Base-by-base conservation (phyloP, 1,140 invertebrate species). In the Brachionus plicatilis region DNA sequence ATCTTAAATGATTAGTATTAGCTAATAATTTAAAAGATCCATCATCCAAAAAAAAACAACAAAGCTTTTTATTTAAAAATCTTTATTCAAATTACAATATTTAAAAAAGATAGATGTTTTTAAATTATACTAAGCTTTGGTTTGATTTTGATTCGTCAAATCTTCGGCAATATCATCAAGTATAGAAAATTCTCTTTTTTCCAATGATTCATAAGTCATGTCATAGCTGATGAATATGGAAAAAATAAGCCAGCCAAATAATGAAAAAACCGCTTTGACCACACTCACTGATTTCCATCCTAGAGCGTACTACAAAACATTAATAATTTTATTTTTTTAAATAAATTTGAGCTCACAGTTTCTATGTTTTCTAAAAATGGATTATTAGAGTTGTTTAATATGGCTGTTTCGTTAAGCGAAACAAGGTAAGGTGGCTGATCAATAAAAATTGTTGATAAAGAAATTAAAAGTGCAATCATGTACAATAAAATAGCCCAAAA, bases 401-500 rank as follows among this genome's bases (percentile, higher is more conserved):
- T 24, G 17, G 12, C 27, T 41, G 79, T 45, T 41, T 68, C 7
- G 14, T 82, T 72, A 17, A 72, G 33, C 9, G 41, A 82, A 68
- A 60, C 17, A 3, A 82, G 11, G 11, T 82, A 82, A 14, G 65
- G 37, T 20, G 37, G 24, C 14, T 82, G 20, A 68, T 82, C 79
- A 47, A 82, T 82, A 68, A 82, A 82, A 41, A 82, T 68, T 43
- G 33, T 60, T 43, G 79, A 60, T 43, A 82, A 68, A 3, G 79
- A 82, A n/a, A 68, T 68, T 20, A 82, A 82, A 37, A 82, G 5
- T 27, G 53, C 65, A 12, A 82, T 60, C 17, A 68, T 65, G n/a
- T 82, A 82, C 24, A 82, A 82, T 2, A 82, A 27, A 82, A 82
- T 82, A 3, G 79, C 20, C 79, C 79, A 82, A 68, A 82, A 82